phyloP scores from a whole-genome alignment of 2,888 invertebrate genomes.

The Copidosoma aretas region DNA sequence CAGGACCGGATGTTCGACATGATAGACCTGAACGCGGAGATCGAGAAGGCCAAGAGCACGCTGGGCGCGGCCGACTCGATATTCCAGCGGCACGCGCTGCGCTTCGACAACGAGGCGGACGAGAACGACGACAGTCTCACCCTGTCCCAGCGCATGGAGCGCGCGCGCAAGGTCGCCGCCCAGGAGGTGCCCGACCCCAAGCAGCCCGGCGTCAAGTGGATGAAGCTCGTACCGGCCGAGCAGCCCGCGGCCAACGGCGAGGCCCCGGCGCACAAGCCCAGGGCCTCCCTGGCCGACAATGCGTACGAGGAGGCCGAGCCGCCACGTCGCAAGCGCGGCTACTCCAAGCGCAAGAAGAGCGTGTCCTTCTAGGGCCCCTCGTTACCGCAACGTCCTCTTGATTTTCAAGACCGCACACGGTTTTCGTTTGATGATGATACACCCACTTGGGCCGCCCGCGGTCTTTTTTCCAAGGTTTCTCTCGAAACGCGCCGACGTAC shows the following conservation, averaged over 20 bases:
- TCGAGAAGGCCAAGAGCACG: conserved; percentile 55
- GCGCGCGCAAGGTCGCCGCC: conserved; percentile 47
- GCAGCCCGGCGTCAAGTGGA: conserved; percentile 47
- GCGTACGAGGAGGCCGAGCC: conserved; percentile 39
- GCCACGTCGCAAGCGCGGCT: conserved; percentile 48
- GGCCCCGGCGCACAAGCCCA: conserved; percentile 39
- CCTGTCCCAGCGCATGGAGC: conserved; percentile 49
- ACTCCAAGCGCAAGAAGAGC: conserved; percentile 54
- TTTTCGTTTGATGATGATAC: too few relatives aligned
- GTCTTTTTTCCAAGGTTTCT: too few relatives aligned
- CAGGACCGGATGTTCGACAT: conserved; percentile 60
- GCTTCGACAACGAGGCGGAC: conserved; percentile 54
- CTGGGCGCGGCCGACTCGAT: conserved; percentile 54
- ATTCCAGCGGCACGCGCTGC: conserved; percentile 56
- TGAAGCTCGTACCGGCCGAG: conserved; percentile 35
- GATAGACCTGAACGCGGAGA: conserved; percentile 59
- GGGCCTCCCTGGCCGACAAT: conserved; percentile 50
- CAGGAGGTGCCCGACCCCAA: conserved; percentile 43
- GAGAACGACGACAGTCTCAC: conserved; percentile 44
- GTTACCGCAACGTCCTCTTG: too few relatives aligned
- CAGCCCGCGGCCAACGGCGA: neutral
- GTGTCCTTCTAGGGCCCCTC: conserved; percentile 53
- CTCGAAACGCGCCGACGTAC: too few relatives aligned
- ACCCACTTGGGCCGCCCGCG: too few relatives aligned
- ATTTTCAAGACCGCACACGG: too few relatives aligned